Evolutionary conservation across 2,113 vertebrate genomes (phyloP).

Genomic region (Bostrychus sinensis): DNA sequence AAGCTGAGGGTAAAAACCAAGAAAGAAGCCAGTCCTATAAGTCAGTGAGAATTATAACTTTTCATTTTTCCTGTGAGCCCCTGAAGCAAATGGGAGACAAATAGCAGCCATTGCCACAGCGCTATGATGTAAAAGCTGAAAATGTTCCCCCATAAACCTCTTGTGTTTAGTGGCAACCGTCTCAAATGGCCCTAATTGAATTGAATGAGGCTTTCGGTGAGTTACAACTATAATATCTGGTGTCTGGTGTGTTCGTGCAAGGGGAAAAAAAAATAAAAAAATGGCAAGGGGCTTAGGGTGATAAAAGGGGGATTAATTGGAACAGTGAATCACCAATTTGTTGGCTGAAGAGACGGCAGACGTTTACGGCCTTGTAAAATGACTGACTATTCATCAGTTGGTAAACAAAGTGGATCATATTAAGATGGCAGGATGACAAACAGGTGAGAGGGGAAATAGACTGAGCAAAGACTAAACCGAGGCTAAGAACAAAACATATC

Average conservation of each 20-base stretch:
- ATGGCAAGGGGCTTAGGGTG: constrained; percentile 18
- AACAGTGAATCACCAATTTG: constrained; percentile 70
- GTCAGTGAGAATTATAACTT: constrained; percentile 20
- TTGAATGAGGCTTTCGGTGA: constrained; percentile 63
- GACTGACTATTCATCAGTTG: constrained; percentile 59
- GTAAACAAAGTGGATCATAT: constrained; percentile 57
- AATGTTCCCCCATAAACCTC: constrained; percentile 73
- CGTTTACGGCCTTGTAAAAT: constrained; percentile 54
- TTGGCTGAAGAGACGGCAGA: constrained; percentile 35
- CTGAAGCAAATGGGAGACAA: constrained; percentile 52
- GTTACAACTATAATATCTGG: constrained; percentile 68
- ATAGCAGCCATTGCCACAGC: constrained; percentile 66
- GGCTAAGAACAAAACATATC: no score
- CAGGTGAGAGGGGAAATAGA: constrained; percentile 21
- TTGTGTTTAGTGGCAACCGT: constrained; percentile 49
- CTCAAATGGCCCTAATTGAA: constrained; percentile 68
- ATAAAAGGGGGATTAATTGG: constrained; percentile 67
- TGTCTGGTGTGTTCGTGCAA: background rate
- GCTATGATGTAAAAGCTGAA: constrained; percentile 62
- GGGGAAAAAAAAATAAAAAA: constrained; percentile 12
- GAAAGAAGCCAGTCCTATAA: no score
- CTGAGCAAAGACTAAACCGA: background rate
- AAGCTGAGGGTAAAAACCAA: background rate
- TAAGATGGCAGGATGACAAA: constrained; percentile 8
- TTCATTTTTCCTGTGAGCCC: constrained; percentile 53